These are phyloP conservation scores for Madoqua kirkii DNA, from an alignment of 2,113 vertebrate species.

Conservation along the genomic window DNA sequence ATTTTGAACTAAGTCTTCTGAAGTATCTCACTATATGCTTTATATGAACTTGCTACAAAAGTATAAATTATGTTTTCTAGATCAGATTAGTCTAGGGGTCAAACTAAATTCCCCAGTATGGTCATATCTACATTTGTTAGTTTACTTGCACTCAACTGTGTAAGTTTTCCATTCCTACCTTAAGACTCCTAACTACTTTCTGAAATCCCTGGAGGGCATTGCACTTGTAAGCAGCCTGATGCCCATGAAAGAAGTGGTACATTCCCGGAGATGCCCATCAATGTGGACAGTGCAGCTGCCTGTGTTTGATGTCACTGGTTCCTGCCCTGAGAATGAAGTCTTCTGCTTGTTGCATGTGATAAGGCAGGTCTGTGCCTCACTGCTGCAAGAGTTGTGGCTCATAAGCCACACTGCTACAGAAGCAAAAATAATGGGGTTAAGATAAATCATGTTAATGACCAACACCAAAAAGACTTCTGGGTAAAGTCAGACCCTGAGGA, in stretches of 20 bases:
- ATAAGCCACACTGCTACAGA: neutral
- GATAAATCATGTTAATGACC: neutral
- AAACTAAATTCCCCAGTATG: neutral
- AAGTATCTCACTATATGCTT: neutral
- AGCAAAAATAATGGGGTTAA: neutral
- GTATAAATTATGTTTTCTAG: neutral
- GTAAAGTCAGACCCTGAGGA: neutral
- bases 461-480: neutral
- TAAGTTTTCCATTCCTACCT: neutral
- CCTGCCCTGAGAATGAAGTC: neutral
- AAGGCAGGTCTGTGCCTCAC: neutral
- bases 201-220: neutral
- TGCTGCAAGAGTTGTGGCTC: neutral
- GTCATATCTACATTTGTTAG: neutral
- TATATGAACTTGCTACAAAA: neutral
- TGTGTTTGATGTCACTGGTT: neutral
- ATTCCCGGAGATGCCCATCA: neutral
- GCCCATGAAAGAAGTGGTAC: neutral
- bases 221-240: neutral
- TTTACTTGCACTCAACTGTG: neutral
- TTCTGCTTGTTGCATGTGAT: neutral
- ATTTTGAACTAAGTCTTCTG: neutral
- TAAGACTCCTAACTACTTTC: neutral
- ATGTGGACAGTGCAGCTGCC: neutral
- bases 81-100: neutral